phyloP scores from a whole-genome alignment of 2,113 vertebrate species.

The Halcyon malimbica region DNA sequence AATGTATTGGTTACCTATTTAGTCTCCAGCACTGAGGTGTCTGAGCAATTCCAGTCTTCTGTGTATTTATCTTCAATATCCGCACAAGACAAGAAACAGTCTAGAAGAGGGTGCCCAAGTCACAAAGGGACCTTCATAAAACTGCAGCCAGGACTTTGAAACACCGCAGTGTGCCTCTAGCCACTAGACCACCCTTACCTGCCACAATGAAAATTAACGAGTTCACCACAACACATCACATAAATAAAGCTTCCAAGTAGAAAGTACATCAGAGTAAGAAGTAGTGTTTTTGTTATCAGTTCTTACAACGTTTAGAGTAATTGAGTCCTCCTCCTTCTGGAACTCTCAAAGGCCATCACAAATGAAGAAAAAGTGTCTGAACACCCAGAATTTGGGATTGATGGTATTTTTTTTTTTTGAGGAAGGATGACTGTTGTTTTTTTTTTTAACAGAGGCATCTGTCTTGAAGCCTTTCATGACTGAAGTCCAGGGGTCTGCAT shows the following conservation, averaged over 20 bases:
- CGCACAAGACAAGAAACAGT: not conserved
- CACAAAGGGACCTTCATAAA: not conserved
- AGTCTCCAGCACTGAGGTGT: not conserved
- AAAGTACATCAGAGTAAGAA: not conserved
- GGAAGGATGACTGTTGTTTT: not conserved
- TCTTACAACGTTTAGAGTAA: not conserved
- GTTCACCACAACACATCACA: not conserved
- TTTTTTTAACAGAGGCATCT: not conserved
- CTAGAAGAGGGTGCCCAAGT: not conserved
- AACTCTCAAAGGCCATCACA: not conserved
- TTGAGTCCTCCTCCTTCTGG: not conserved
- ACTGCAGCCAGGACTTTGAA: not conserved
- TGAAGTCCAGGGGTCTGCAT: not conserved
- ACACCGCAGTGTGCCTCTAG: not conserved
- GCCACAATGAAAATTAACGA: not conserved
- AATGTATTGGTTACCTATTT: not conserved
- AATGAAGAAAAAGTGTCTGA: not conserved
- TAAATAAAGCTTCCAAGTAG: not conserved
- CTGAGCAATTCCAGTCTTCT: not conserved
- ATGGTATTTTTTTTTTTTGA: not conserved
- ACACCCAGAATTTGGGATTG: not conserved
- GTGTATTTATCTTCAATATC: not conserved
- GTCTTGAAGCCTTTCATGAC: not conserved
- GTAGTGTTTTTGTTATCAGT: not conserved
- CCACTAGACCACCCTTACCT: not conserved